Percentiles rank a stretch among this genome's conserved stretches.
These are phyloP conservation scores for Apeltes quadracus DNA, from an alignment of 2,113 vertebrate genomes.

Conservation along the genomic window DNA sequence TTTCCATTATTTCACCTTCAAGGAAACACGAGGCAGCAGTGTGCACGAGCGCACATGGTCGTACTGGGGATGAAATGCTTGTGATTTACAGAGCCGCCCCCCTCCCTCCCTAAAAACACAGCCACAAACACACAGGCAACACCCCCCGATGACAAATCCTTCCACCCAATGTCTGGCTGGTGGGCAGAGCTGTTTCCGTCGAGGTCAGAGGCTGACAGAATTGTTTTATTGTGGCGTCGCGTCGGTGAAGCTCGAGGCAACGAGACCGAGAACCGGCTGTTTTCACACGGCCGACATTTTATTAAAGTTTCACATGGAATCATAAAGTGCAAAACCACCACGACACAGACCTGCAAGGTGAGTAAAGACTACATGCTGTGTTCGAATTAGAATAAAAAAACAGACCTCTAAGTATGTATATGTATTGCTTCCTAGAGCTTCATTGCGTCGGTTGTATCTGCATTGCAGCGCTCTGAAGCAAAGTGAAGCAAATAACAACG, in stretches of 20 bases:
- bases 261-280: conserved; percentile 14
- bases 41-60: background rate
- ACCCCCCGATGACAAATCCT: conserved; percentile 50
- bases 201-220: conserved; percentile 55
- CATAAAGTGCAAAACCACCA: conserved; percentile 13
- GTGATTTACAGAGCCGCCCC: conserved; percentile 7
- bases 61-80: background rate
- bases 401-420: background rate
- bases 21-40: conserved; percentile 13
- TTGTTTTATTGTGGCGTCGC: conserved; percentile 30
- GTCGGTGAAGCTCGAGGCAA: conserved; percentile 14
- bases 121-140: conserved; percentile 34
- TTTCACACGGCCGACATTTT: conserved; percentile 51
- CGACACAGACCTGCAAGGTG: conserved; percentile 24
- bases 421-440: background rate
- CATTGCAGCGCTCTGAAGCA: background rate
- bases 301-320: conserved; percentile 4
- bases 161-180: conserved; percentile 33
- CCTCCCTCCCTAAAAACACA: background rate
- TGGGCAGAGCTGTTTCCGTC: conserved; percentile 43
- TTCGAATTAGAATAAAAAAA: conserved; percentile 19
- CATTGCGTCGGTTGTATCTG: background rate
- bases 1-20: conserved; percentile 1
- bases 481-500: too few relatives aligned
- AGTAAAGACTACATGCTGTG: background rate